Evolutionary conservation across 1,140 invertebrate species (phyloP), one percentile per base, ranked within the genome.

Genomic region (Catajapyx aquilonaris): DNA sequence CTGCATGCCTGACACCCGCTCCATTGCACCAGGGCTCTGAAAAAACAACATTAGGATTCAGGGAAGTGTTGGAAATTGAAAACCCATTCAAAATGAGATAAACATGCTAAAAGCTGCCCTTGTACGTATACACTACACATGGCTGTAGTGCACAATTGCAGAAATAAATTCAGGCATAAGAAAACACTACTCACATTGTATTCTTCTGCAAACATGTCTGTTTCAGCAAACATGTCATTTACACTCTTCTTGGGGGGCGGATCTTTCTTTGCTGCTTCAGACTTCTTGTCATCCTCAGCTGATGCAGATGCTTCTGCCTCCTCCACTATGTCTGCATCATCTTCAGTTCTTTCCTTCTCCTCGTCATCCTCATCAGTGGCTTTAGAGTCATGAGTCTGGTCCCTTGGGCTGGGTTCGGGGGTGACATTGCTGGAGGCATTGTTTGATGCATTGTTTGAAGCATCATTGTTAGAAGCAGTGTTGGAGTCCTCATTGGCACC

Each of bases 221-320:
- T 76, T 55, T 86, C 81, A 3, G 80, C 78, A 60, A 85, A 86
- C 76, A 85, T 86, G 51, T 84, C 81, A 71, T 77, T 74, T 48
- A 76, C 68, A 34, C 70, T 64, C 28, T 59, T 54, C 38, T 48
- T 47, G 10, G 7, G 35, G 20, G 48, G 22, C 3, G n/a, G 28
- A 7, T 20, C 45, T 66, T 69, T 15, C 40, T 40, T 20, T 18
- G 44, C 41, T 41, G 44, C 40, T 15, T 46, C 41, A 32, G 34
- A 42, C n/a, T 31, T 36, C 30, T 41, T 38, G 5, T 48, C 48
- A 19, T 46, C 31, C 16, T 31, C 35, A 19, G 33, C 34, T 20
- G 37, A 30, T 4, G 39, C 37, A 17, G 40, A 30, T 3, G 41
- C 22, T 21, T 37, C 11, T n/a, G 38, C 19, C 30, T 47, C 40